Evolutionary conservation across 2,888 invertebrate genomes (phyloP).

Genomic region (Microchrysa polita): DNA sequence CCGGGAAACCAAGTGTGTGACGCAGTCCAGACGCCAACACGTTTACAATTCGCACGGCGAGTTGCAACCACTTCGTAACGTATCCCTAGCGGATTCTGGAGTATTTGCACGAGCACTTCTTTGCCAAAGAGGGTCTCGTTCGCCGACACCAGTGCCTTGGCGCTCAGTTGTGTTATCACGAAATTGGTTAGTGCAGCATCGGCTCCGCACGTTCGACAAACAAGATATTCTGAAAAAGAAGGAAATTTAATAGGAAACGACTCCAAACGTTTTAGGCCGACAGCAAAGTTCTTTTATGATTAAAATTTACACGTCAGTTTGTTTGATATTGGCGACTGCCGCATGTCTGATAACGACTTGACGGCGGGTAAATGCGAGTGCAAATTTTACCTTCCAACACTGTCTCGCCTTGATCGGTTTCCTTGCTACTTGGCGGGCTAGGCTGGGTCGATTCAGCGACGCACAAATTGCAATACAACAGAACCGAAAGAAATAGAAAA

Average conservation of each 20-base stretch:
- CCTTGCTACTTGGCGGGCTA: background rate
- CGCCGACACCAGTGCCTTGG: constrained; percentile 64
- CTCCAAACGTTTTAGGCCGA: background rate
- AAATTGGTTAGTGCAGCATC: constrained; percentile 69
- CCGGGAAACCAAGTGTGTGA: constrained; percentile 75
- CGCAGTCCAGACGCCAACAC: constrained; percentile 66
- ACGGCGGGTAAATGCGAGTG: background rate
- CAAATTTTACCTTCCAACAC: constrained; percentile 33
- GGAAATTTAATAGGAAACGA: background rate
- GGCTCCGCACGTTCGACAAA: constrained; percentile 70
- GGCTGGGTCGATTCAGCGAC: constrained; percentile 14
- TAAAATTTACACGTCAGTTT: constrained; percentile 31
- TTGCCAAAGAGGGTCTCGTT: constrained; percentile 68
- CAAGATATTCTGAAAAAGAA: constrained; percentile 65
- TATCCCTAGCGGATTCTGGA: constrained; percentile 68
- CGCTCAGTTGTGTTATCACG: constrained; percentile 67
- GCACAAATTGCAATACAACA: constrained; percentile 8
- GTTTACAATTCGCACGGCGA: constrained; percentile 68
- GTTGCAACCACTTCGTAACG: constrained; percentile 67
- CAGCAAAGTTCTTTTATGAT: background rate
- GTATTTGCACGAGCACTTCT: constrained; percentile 67
- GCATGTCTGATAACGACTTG: background rate
- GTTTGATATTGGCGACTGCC: background rate
- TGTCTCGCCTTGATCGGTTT: constrained; percentile 27
- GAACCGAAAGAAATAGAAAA: constrained; percentile 34